phyloP scores from a whole-genome alignment of 2,113 vertebrate species.

The Archocentrus centrarchus region DNA sequence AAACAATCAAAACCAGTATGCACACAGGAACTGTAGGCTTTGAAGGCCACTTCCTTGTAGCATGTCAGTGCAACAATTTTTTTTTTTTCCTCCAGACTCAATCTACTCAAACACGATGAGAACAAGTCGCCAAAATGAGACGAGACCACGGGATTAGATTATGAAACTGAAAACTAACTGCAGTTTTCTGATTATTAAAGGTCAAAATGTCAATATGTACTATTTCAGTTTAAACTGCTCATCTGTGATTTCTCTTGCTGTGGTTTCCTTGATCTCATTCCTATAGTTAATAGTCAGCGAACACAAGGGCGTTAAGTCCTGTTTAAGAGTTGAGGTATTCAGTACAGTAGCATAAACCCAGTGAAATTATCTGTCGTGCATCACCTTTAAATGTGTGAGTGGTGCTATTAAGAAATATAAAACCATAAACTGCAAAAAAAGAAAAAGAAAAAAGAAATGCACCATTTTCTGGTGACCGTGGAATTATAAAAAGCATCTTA shows the following conservation, averaged over 20 bases:
- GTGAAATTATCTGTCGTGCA: conserved; percentile 6
- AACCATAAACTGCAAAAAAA: neutral
- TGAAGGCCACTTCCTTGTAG: conserved; percentile 35
- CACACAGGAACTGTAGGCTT: conserved; percentile 44
- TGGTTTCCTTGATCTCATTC: conserved; percentile 24
- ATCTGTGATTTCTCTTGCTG: neutral
- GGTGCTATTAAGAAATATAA: neutral
- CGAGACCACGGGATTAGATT: neutral
- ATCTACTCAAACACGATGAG: conserved; percentile 3
- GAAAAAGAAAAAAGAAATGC: neutral
- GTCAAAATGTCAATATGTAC: neutral
- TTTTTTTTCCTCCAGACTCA: neutral
- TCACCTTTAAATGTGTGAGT: neutral
- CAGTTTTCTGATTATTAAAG: neutral
- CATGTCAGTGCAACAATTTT: conserved; percentile 65
- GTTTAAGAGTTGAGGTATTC: conserved; percentile 69
- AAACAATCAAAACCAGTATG: conserved; percentile 64
- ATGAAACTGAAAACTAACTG: neutral
- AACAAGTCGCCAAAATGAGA: conserved; percentile 37
- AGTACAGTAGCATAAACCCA: conserved; percentile 19
- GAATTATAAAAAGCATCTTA: neutral
- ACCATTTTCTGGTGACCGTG: neutral
- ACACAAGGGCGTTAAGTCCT: neutral
- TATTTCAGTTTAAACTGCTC: neutral
- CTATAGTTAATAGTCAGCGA: neutral